Conservation (phyloP, 1,140 invertebrate genomes). For the Odontomachus brunneus region DNA sequence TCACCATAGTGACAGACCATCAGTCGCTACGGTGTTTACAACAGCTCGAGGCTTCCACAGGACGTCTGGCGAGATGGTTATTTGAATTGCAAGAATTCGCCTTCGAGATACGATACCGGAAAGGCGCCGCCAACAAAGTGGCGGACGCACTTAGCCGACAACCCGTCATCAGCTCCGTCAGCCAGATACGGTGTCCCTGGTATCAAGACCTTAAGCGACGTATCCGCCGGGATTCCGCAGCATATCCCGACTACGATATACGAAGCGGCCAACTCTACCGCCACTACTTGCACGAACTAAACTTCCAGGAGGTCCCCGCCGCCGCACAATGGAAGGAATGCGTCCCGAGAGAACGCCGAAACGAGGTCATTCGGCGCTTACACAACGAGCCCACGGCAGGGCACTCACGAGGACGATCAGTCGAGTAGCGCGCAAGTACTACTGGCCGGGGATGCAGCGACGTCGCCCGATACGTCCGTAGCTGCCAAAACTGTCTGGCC, state of each 20-base stretch:
- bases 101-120: neutral
- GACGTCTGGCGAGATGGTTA: too few relatives aligned
- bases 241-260: neutral
- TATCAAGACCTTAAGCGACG: too few relatives aligned
- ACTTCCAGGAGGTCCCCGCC: neutral
- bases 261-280: neutral
- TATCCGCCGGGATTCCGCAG: neutral
- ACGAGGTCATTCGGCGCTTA: too few relatives aligned
- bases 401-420: too few relatives aligned
- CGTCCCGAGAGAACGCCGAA: neutral
- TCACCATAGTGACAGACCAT: neutral
- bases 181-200: too few relatives aligned
- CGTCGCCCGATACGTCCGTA: too few relatives aligned
- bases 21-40: neutral
- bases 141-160: neutral
- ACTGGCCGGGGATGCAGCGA: too few relatives aligned
- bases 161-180: rapidly evolving
- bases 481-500: too few relatives aligned
- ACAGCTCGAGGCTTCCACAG: too few relatives aligned
- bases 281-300: neutral
- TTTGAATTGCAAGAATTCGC: too few relatives aligned
- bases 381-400: too few relatives aligned
- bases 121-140: neutral
- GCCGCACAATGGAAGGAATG: neutral
- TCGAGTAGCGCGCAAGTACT: too few relatives aligned